phyloP scores from a whole-genome alignment of 2,888 invertebrate genomes.

The Ypsolopha sequella region DNA sequence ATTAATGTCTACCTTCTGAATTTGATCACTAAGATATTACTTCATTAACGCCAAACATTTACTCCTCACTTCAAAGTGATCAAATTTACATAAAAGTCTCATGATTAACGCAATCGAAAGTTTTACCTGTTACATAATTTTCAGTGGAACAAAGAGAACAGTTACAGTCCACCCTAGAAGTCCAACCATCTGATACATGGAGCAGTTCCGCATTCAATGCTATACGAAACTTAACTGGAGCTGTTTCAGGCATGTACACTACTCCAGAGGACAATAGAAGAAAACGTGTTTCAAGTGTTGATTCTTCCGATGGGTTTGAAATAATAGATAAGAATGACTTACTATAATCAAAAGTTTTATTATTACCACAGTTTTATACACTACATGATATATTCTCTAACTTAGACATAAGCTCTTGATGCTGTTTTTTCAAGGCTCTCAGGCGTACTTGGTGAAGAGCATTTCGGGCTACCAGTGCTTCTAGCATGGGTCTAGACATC shows the following conservation, averaged over 20 bases:
- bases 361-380: slow-evolving; percentile 17
- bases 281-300: slow-evolving; percentile 43
- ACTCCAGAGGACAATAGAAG: slow-evolving; percentile 29
- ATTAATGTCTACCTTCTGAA: too few relatives aligned
- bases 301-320: slow-evolving; percentile 64
- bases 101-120: too few relatives aligned
- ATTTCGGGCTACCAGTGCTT: slow-evolving; percentile 58
- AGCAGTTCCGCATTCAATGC: slow-evolving; percentile 46
- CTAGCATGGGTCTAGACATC: slow-evolving; percentile 65
- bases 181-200: slow-evolving; percentile 40
- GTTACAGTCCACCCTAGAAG: slow-evolving; percentile 40
- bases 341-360: slow-evolving; percentile 17
- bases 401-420: slow-evolving; percentile 54
- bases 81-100: too few relatives aligned
- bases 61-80: too few relatives aligned
- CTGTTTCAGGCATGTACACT: slow-evolving; percentile 34
- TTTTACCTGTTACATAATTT: slow-evolving; percentile 1
- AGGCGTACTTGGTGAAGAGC: slow-evolving; percentile 45
- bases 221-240: slow-evolving; percentile 45
- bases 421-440: slow-evolving; percentile 55
- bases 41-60: too few relatives aligned
- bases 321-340: slow-evolving; percentile 57
- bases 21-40: too few relatives aligned
- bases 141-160: slow-evolving; percentile 39
- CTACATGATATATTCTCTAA: slow-evolving; percentile 47